Evolutionary conservation across 1,140 invertebrate species (phyloP).

Genomic region (Zaprionus ornatus): DNA sequence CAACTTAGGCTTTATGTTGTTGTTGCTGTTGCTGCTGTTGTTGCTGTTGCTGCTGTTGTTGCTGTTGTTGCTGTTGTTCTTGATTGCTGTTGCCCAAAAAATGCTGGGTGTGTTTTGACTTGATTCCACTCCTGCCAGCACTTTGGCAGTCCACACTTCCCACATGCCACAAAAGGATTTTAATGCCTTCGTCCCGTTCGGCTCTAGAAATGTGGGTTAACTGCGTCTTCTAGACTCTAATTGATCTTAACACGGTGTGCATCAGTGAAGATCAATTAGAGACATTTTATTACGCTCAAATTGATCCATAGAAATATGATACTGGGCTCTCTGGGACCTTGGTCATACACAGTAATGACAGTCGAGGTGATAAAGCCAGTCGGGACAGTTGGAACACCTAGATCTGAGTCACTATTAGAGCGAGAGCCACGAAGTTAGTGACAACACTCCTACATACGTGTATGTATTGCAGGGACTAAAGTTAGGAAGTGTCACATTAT

Average conservation of each 20-base stretch:
- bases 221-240: not conserved
- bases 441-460: too few relatives aligned
- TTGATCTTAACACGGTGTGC: too few relatives aligned
- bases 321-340: too few relatives aligned
- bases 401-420: too few relatives aligned
- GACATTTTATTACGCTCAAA: not conserved
- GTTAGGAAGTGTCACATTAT: too few relatives aligned
- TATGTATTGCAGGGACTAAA: too few relatives aligned
- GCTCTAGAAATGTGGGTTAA: slow-evolving; percentile 44
- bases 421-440: too few relatives aligned
- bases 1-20: slow-evolving; percentile 17
- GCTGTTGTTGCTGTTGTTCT: slow-evolving; percentile 23
- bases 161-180: slow-evolving; percentile 37
- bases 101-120: slow-evolving; percentile 19
- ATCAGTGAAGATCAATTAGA: not conserved
- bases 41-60: slow-evolving; percentile 17
- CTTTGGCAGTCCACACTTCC: slow-evolving; percentile 19
- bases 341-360: too few relatives aligned
- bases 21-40: slow-evolving; percentile 14
- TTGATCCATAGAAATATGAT: not conserved
- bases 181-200: slow-evolving; percentile 33
- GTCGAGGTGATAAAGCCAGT: too few relatives aligned
- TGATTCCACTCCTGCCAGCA: slow-evolving; percentile 8
- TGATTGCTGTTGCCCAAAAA: slow-evolving; percentile 19
- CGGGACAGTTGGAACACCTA: too few relatives aligned